Evolutionary conservation across 2,797 vertebrate species (phyloP), one percentile per base, ranked within the genome.

Genomic region (Falco novaeseelandiae): DNA sequence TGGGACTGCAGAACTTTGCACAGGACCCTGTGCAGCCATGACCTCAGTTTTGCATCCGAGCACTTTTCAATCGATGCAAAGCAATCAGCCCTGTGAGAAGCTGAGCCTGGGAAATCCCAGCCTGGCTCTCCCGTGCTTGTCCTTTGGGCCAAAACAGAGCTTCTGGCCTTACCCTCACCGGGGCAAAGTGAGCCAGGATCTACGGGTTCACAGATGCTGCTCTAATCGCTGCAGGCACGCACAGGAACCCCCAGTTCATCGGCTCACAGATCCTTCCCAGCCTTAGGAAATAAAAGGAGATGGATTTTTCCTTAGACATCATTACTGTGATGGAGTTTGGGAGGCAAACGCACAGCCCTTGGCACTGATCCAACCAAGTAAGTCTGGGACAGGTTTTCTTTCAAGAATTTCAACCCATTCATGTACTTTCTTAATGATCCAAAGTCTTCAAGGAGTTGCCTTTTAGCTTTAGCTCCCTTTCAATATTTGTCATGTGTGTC

Each of bases 351-450:
- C 78, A 15, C 44, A 80, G 81, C 55, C 40, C 46, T 96, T 96
- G 94, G 91, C 90, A 0, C 52, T 2, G 26, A 21, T 79, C 92
- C 94, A 95, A 46, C 23, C 70, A 83, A 89, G 83, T 77, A n/a
- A 96, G 94, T 26, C 90, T 82, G 83, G 67, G 85, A 87, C 51
- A 85, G 32, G 63, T 89, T 97, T 96, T 90, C 93, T 95, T 95
- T 97, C 93, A 96, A 79, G 85, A 82, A 95, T 94, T 93, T 86
- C 90, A 85, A 61, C 78, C 89, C 78, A 48, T 95, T 95, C 48
- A 21, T 94, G 83, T 42, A 51, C 76, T 95, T 97, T 94, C 84
- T 92, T 89, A 94, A 95, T 77, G 92, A 90, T 81, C 82, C 93
- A 61, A 57, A 84, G 55, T 80, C 90, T 97, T 96, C 44, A 1